A percentile compares a stretch with the other conserved stretches of the same genome.
These are phyloP conservation scores for Dissostichus mawsoni DNA, from an alignment of 2,113 vertebrate species.

Conservation along the genomic window DNA sequence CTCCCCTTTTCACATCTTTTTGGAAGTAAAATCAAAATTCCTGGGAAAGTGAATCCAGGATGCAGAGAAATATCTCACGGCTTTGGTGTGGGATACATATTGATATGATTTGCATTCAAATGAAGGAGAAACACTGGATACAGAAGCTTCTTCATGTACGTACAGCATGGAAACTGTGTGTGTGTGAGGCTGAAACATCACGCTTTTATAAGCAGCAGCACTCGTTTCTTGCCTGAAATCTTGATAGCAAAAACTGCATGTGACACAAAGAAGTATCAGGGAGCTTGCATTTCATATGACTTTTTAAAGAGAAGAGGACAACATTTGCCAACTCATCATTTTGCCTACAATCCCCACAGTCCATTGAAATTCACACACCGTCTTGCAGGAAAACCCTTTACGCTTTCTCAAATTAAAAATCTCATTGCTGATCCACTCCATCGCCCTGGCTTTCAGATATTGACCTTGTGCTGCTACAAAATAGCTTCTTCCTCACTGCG, in stretches of 20 bases:
- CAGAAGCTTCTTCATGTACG: not conserved
- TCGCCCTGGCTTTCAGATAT: slow-evolving; percentile 78
- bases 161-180: not conserved
- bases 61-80: slow-evolving; percentile 59
- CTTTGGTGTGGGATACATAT: slow-evolving; percentile 37
- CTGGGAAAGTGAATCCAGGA: slow-evolving; percentile 78
- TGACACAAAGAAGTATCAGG: not conserved
- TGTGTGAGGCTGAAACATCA: slow-evolving; percentile 5
- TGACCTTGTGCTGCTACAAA: slow-evolving; percentile 82
- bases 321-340: slow-evolving; percentile 42
- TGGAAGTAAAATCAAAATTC: slow-evolving; percentile 80
- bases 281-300: slow-evolving; percentile 8
- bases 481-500: slow-evolving; percentile 81
- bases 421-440: slow-evolving; percentile 76
- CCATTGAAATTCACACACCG: slow-evolving; percentile 67
- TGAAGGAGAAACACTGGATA: slow-evolving; percentile 10
- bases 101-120: slow-evolving; percentile 34
- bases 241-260: not conserved
- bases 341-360: slow-evolving; percentile 53
- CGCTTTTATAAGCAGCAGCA: not conserved
- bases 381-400: slow-evolving; percentile 66
- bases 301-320: slow-evolving; percentile 29
- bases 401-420: slow-evolving; percentile 77
- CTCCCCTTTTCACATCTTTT: slow-evolving; percentile 79
- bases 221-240: not conserved